These are phyloP conservation scores for Myripristis jacobus DNA, from an alignment of 2,797 vertebrate genomes.

Conservation along the genomic window DNA sequence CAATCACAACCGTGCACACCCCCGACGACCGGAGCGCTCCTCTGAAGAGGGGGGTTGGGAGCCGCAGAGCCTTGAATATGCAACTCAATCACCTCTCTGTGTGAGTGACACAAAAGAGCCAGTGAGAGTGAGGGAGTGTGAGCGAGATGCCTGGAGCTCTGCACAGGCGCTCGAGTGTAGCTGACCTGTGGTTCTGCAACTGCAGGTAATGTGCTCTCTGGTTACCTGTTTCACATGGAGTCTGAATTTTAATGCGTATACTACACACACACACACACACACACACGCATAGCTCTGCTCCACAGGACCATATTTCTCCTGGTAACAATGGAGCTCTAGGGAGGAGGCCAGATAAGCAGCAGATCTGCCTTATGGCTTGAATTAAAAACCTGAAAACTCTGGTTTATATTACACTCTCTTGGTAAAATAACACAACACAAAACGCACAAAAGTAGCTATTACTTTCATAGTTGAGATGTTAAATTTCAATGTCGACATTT, in stretches of 20 bases:
- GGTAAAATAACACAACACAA: conserved; percentile 24
- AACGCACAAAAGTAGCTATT: conserved; percentile 9
- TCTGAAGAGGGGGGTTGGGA: conserved; percentile 70
- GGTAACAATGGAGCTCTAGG: conserved; percentile 44
- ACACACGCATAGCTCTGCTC: conserved; percentile 34
- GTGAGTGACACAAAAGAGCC: conserved; percentile 76
- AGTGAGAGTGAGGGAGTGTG: conserved; percentile 76
- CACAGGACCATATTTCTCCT: conserved; percentile 40
- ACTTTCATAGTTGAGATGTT: not conserved
- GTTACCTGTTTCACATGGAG: conserved; percentile 77
- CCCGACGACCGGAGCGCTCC: conserved; percentile 46
- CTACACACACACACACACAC: conserved; percentile 51
- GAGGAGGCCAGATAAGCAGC: conserved; percentile 31
- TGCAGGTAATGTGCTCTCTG: conserved; percentile 75
- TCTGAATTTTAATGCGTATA: conserved; percentile 49
- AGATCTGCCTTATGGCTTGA: conserved; percentile 23
- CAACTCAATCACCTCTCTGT: conserved; percentile 80
- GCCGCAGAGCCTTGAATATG: conserved; percentile 61
- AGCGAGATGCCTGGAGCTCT: conserved; percentile 43
- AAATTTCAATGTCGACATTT: conserved; percentile 18
- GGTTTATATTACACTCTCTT: conserved; percentile 21
- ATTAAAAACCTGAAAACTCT: conserved; percentile 21
- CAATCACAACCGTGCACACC: conserved; percentile 64
- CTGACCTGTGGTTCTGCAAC: conserved; percentile 53
- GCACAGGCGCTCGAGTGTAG: conserved; percentile 50